Evolutionary conservation across 2,113 vertebrate genomes (phyloP), one percentile per base, ranked within the genome.

Genomic region (Taurulus bubalis): DNA sequence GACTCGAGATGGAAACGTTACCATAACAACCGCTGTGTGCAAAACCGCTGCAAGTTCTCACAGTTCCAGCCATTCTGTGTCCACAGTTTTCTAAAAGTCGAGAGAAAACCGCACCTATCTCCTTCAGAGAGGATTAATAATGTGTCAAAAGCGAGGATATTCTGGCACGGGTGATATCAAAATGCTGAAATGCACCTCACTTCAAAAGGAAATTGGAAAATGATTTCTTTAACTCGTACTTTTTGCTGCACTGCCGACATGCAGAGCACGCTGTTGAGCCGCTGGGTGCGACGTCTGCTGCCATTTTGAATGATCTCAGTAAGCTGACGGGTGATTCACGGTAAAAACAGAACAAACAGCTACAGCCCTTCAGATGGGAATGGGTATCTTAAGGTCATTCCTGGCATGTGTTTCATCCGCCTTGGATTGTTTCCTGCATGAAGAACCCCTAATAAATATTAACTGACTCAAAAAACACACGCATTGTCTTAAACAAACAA

Each of bases 1-100:
- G 74, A 45, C 64, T n/a, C 18, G 22, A 80, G 80, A 87, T 79
- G 51, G 75, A 82, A 76, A 83, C 1, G 75, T 91, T 83, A 62
- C 89, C 79, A 86, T 90, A 89, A 89, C 83, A 87, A 83, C 86
- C 8, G 0, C 51, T 59, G 66, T 49, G 74, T 84, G 75, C 14
- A 75, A 53, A 85, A 82, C 71, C 40, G 78, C 62, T 70, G 71
- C 47, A 69, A 84, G 74, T 47, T 36, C 51, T 69, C 2, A 1
- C 47, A 82, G 66, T 71, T 69, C 15, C 40, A 83, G 53, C 72
- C 77, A 71, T 80, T 86, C 70, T 80, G 69, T 82, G 72, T 73
- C 60, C 69, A 79, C 53, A n/a, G 63, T 75, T 88, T 87, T 79
- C 34, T 81, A 20, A 63, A 80, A 82, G 71, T 83, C 74, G 40